Evolutionary conservation across 2,888 invertebrate species (phyloP), one percentile per base, ranked within the genome.

Genomic region (Nemotelus nigrinus): DNA sequence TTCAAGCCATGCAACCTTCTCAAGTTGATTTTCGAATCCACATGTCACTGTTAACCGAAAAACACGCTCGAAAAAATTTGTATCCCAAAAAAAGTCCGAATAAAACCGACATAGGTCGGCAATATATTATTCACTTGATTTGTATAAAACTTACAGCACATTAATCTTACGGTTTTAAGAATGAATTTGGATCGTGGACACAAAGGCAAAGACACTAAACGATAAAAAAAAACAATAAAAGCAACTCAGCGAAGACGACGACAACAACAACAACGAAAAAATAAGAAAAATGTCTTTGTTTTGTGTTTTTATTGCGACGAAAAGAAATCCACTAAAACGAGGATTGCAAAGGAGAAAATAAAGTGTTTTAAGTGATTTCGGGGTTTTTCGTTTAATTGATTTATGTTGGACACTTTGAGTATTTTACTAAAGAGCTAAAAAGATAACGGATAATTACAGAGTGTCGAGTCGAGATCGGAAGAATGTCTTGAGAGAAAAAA

Each of bases 321-420:
- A 25, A 25, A 25, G 25, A 25, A 25, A 25, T 25, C 25, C 25
- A 25, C 25, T 25, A 25, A 25, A 25, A 25, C 25, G 25, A 25
- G 65, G 25, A 65, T 65, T 65, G 65, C 44, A 65, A 65, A 44
- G 47, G 65, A 47, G 25, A 25, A 25, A 47, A 65, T 65, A 65
- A 65, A 65, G 65, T 65, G 65, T 65, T 65, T 63, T 65, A 65
- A 65, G 65, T 45, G 65, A 65, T 65, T 65, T 65, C 65, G 45
- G 65, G 65, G 65, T 45, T 65, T 65, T 65, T 65, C 41, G 53
- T 72, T 72, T 72, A 72, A 72, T 72, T 72, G 72, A 72, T 72
- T 72, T 72, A 72, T 72, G 72, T 44, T 58, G 58, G 58, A 39
- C 72, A 58, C 4, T 71, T 58, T 72, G 10, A 25, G 57, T 44